Evolutionary conservation across 2,888 invertebrate genomes (phyloP).

Genomic region (Synergus gifuensis): DNA sequence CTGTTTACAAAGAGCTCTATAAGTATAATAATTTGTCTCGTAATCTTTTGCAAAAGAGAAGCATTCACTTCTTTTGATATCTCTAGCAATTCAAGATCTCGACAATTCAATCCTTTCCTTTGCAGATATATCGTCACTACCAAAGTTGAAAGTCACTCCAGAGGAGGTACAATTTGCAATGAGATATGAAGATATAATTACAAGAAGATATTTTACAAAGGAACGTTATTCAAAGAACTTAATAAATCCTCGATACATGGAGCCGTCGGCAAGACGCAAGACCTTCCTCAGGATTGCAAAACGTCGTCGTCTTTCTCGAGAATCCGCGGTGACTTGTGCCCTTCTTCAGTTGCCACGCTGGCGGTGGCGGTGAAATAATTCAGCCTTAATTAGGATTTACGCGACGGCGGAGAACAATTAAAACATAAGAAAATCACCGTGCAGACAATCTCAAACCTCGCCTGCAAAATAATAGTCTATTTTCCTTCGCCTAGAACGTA

Average conservation of each 20-base stretch:
- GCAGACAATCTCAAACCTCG: conserved; percentile 50
- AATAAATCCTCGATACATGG: conserved; percentile 35
- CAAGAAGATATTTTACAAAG: conserved; percentile 14
- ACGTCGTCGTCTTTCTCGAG: conserved; percentile 33
- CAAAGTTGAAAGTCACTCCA: background rate
- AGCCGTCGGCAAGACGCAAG: conserved; percentile 33
- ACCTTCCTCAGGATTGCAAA: conserved; percentile 26
- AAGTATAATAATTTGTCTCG: conserved; percentile 44
- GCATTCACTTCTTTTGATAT: background rate
- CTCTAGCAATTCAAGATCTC: conserved; percentile 10
- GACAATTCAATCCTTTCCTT: conserved; percentile 6
- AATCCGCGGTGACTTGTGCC: conserved; percentile 26
- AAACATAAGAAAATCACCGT: conserved; percentile 65
- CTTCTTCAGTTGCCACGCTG: conserved; percentile 45
- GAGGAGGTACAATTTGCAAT: conserved; percentile 11
- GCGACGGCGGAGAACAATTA: conserved; percentile 71
- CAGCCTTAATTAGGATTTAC: conserved; percentile 74
- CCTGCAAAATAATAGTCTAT: conserved; percentile 41
- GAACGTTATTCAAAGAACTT: conserved; percentile 27
- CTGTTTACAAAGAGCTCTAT: no score
- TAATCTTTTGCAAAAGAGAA: background rate
- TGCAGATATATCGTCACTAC: background rate
- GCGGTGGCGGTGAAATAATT: conserved; percentile 66
- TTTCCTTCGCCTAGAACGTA: background rate
- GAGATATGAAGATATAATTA: conserved; percentile 30